Evolutionary conservation across 1,140 invertebrate species (phyloP).

Genomic region (Epicauta chinensis): DNA sequence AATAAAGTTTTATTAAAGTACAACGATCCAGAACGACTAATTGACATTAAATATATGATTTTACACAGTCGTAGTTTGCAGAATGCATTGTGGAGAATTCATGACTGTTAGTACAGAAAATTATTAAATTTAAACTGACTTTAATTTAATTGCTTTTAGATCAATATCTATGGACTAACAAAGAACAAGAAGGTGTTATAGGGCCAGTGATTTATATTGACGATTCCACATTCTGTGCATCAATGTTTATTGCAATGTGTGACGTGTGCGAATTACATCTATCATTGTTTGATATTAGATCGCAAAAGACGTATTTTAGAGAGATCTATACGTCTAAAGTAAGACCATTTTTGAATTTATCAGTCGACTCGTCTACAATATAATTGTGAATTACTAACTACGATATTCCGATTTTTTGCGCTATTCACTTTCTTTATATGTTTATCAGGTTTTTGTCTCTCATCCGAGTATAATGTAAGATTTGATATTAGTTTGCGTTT

Average conservation of each 20-base stretch:
- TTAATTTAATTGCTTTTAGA: neutral
- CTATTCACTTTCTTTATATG: no score
- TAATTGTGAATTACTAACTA: no score
- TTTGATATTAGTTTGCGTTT: no score
- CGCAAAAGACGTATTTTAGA: neutral
- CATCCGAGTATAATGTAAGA: no score
- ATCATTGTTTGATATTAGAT: neutral
- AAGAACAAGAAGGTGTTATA: neutral
- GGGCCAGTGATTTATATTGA: neutral
- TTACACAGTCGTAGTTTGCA: conserved; percentile 3
- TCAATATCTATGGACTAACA: neutral
- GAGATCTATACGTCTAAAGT: neutral
- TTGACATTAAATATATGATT: conserved; percentile 6
- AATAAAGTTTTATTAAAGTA: no score
- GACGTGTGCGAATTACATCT: neutral
- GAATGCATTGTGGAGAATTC: conserved; percentile 5
- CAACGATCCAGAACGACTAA: neutral
- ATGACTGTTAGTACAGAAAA: conserved; percentile 5
- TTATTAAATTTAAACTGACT: neutral
- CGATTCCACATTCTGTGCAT: neutral
- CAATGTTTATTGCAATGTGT: conserved; percentile 8
- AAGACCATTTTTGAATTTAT: neutral
- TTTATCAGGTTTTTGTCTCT: no score
- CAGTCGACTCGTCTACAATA: neutral
- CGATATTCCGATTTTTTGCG: no score